A percentile compares a stretch with the other conserved stretches of the same genome.
These are phyloP conservation scores for Mormyrops boulengeri DNA, from an alignment of 2,797 vertebrate genomes.

Conservation along the genomic window DNA sequence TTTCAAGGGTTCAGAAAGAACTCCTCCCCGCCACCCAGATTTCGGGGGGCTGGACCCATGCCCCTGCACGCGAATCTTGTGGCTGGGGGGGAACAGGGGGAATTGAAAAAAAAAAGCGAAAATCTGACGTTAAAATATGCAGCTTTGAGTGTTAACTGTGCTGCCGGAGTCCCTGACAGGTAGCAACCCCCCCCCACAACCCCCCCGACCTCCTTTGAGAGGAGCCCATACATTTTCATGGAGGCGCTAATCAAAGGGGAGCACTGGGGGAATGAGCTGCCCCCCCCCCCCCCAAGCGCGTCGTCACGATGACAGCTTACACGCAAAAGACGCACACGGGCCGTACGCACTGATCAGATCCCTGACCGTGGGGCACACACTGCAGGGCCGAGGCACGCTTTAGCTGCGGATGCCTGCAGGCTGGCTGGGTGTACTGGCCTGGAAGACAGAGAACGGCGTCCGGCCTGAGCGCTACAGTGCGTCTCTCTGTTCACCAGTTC, in stretches of 20 bases:
- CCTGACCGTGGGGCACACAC: background rate
- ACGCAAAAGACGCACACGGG: background rate
- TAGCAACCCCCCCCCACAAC: background rate
- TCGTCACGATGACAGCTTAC: background rate
- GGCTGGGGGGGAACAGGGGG: constrained; percentile 27
- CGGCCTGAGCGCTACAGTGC: background rate
- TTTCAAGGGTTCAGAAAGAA: background rate
- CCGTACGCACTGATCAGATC: background rate
- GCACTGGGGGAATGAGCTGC: background rate
- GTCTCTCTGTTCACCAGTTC: background rate
- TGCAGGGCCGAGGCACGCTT: background rate
- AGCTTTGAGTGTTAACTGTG: background rate
- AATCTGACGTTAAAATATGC: constrained; percentile 18
- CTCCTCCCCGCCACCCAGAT: background rate
- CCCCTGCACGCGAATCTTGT: constrained; percentile 45
- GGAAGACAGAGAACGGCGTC: background rate
- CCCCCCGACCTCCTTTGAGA: background rate
- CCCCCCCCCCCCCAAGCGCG: background rate
- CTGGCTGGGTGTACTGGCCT: background rate
- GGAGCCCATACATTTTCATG: background rate
- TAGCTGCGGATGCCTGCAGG: background rate
- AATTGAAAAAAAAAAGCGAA: background rate
- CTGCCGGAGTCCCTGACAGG: constrained; percentile 6
- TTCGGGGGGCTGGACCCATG: background rate
- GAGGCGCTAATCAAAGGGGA: background rate